These are phyloP conservation scores for Lycocorax pyrrhopterus DNA, from an alignment of 2,113 vertebrate genomes.

Conservation along the genomic window DNA sequence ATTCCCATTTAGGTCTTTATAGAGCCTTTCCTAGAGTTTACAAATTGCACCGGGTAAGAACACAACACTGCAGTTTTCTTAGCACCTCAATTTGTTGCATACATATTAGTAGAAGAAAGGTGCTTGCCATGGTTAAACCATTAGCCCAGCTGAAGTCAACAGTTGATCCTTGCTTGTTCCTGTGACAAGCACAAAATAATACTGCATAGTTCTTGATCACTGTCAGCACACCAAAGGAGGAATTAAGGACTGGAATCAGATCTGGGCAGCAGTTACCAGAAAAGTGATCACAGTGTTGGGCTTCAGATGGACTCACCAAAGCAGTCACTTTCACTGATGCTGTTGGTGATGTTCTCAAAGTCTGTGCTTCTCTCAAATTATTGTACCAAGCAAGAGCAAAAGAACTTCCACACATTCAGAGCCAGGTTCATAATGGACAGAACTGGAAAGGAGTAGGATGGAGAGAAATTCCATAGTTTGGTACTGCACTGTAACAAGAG, in stretches of 20 bases:
- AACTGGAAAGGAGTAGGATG: not conserved
- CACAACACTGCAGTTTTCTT: not conserved
- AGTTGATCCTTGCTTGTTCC: not conserved
- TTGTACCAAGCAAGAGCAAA: not conserved
- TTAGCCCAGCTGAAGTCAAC: not conserved
- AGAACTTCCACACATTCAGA: not conserved
- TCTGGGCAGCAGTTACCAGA: not conserved
- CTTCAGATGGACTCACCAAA: not conserved
- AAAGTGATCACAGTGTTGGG: not conserved
- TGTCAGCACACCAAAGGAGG: not conserved
- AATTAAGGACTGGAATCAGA: not conserved
- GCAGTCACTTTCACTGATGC: not conserved
- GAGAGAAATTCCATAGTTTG: not conserved
- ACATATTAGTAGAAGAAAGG: not conserved
- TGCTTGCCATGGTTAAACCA: not conserved
- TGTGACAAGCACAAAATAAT: not conserved
- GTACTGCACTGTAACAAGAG: not conserved
- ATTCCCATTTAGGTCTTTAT: not conserved
- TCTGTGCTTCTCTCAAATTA: not conserved
- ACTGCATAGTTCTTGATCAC: not conserved
- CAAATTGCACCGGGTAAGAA: not conserved
- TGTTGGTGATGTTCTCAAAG: not conserved
- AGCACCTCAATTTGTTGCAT: not conserved
- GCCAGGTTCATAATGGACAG: not conserved
- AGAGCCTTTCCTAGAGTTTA: not conserved